A percentile compares a stretch with the other conserved stretches of the same genome.
These are phyloP conservation scores for Hestina assimilis DNA, from an alignment of 1,140 invertebrate species.

Conservation along the genomic window DNA sequence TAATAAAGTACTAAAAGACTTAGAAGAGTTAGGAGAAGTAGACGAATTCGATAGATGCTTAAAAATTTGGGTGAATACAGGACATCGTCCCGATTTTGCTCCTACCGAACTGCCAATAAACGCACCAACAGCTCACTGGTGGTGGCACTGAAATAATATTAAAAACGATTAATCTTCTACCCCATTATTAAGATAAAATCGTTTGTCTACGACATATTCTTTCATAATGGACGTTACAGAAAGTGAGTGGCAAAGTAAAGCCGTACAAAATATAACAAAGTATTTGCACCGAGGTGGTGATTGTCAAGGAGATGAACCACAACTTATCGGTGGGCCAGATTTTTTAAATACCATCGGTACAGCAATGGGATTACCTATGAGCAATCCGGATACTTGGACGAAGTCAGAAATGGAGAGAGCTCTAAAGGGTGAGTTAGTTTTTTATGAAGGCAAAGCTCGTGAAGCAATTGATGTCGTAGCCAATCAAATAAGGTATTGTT, in stretches of 20 bases:
- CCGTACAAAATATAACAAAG: conserved; percentile 31
- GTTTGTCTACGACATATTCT: neutral
- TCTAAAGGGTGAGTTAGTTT: conserved; percentile 29
- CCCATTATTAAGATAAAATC: conserved; percentile 3
- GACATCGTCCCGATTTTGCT: conserved; percentile 31
- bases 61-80: conserved; percentile 31
- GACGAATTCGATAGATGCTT: conserved; percentile 34
- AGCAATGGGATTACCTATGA: conserved; percentile 34
- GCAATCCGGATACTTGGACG: conserved; percentile 30
- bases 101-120: conserved; percentile 5
- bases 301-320: conserved; percentile 33
- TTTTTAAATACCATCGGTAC: conserved; percentile 40
- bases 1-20: conserved; percentile 29
- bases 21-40: conserved; percentile 30
- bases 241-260: conserved; percentile 30
- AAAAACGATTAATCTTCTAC: too few relatives aligned
- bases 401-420: conserved; percentile 26
- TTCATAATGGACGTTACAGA: conserved; percentile 29
- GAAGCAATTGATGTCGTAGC: conserved; percentile 34
- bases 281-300: conserved; percentile 38
- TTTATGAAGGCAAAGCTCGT: conserved; percentile 27
- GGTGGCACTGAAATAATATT: conserved; percentile 31
- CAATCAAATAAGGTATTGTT: conserved; percentile 30
- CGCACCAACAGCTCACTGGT: conserved; percentile 27
- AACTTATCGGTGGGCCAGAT: conserved; percentile 31